Conservation (phyloP, 2,888 invertebrate species). For the Perizoma affinitatum region DNA sequence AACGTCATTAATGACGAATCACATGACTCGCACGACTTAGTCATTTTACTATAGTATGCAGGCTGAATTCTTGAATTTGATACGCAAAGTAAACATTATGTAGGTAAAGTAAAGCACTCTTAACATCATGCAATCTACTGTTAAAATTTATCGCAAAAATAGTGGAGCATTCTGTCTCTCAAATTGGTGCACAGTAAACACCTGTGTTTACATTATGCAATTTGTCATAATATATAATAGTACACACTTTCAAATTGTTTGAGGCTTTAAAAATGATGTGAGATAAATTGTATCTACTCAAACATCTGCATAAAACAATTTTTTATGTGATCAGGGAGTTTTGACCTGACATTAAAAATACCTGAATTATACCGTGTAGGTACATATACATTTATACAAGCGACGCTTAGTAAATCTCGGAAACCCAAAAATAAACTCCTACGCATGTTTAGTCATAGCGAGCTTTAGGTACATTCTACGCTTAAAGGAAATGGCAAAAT, state of each 20-base stretch:
- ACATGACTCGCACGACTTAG: constrained; percentile 3
- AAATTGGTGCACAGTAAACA: no score
- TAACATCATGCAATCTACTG: not conserved
- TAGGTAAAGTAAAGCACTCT: constrained; percentile 1
- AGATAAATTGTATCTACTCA: no score
- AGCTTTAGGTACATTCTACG: constrained; percentile 7
- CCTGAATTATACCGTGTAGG: constrained; percentile 29
- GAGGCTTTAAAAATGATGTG: no score
- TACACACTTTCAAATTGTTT: no score
- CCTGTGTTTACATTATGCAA: no score
- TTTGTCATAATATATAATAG: no score
- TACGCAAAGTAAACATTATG: constrained; percentile 10
- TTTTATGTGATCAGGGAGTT: constrained; percentile 11
- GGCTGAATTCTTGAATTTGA: constrained; percentile 5
- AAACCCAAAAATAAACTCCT: constrained; percentile 36
- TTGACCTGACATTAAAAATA: constrained; percentile 23
- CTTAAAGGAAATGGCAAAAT: constrained; percentile 10
- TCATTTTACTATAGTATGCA: constrained; percentile 17
- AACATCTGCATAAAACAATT: no score
- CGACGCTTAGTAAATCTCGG: constrained; percentile 18
- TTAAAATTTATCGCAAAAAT: no score
- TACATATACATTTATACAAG: constrained; percentile 17
- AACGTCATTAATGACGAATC: constrained; percentile 23
- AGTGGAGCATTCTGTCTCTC: no score
- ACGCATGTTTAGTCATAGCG: constrained; percentile 26